Conservation (phyloP, 2,113 vertebrate genomes). For the Chaenogobius annularis region DNA sequence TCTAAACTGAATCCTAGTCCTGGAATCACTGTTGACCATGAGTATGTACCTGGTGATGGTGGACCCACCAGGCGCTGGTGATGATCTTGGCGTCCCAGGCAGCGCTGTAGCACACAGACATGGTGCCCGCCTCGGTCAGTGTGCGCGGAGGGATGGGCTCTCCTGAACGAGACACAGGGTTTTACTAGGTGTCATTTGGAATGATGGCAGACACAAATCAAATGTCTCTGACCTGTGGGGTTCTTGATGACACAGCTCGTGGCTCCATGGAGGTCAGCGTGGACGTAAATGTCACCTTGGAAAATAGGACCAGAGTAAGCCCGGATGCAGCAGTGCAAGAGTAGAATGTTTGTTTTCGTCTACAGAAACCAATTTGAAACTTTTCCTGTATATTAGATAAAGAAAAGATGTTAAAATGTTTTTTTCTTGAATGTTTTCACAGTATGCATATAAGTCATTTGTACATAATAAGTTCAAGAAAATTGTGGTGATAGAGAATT, state of each 20-base stretch:
- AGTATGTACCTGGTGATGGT: constrained; percentile 88
- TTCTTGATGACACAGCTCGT: constrained; percentile 98
- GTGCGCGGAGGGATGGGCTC: constrained; percentile 87
- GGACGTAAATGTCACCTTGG: constrained; percentile 90
- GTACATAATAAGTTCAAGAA: too few relatives aligned
- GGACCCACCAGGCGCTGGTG: constrained; percentile 98
- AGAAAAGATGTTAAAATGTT: too few relatives aligned
- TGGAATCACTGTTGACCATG: too few relatives aligned
- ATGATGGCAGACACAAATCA: not conserved
- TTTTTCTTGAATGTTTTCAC: too few relatives aligned
- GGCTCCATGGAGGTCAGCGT: constrained; percentile 95
- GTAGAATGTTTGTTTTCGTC: not conserved
- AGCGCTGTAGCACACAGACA: constrained; percentile 96
- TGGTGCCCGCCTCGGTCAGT: constrained; percentile 91
- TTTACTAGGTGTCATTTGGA: too few relatives aligned
- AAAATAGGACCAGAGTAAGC: not conserved
- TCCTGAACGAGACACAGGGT: constrained; percentile 69
- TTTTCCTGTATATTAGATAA: too few relatives aligned
- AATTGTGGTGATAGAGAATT: too few relatives aligned
- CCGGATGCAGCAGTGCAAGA: not conserved
- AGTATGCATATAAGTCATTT: too few relatives aligned
- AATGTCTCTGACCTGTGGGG: constrained; percentile 80
- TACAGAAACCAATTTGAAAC: too few relatives aligned
- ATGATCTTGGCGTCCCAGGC: constrained; percentile 97
- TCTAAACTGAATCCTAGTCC: too few relatives aligned